A percentile compares a stretch with the other conserved stretches of the same genome.
These are phyloP conservation scores for Dynastes hyllus DNA, from an alignment of 2,888 invertebrate genomes.

Conservation along the genomic window DNA sequence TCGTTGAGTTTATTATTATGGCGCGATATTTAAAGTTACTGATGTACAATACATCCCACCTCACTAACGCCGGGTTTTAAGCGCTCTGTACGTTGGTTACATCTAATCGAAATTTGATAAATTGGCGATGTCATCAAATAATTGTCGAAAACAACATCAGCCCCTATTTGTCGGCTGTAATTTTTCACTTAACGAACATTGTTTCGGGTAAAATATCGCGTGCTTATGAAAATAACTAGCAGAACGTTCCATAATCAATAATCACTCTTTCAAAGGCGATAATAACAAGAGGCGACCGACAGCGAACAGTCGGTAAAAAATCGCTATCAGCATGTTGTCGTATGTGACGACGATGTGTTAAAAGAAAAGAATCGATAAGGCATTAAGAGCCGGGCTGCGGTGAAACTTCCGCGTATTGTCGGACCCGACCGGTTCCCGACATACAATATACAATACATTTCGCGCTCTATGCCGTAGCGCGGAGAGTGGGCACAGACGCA, in stretches of 20 bases:
- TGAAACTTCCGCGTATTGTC: neutral
- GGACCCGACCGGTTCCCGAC: neutral
- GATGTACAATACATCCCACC: too few relatives aligned
- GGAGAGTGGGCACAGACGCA: slow-evolving; percentile 14
- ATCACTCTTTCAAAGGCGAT: neutral
- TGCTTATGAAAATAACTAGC: slow-evolving; percentile 21
- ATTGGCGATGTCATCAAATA: too few relatives aligned
- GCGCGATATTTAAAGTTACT: too few relatives aligned
- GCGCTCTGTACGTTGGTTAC: too few relatives aligned
- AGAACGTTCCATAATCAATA: neutral
- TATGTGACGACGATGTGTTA: neutral
- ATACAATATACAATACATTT: slow-evolving; percentile 19
- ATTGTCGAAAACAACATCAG: too few relatives aligned
- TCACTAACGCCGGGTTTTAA: too few relatives aligned
- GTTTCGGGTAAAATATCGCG: slow-evolving; percentile 17
- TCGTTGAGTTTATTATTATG: too few relatives aligned
- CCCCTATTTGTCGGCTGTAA: neutral
- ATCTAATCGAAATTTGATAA: too few relatives aligned
- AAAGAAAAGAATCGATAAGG: slow-evolving; percentile 37
- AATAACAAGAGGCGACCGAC: slow-evolving; percentile 4
- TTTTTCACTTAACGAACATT: slow-evolving; percentile 19
- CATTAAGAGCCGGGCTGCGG: slow-evolving; percentile 9
- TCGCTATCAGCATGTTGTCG: slow-evolving; percentile 5
- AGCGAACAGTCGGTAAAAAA: slow-evolving; percentile 12
- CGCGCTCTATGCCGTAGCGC: neutral